Evolutionary conservation across 2,888 invertebrate species (phyloP).

Genomic region (Diaprepes abbreviatus): DNA sequence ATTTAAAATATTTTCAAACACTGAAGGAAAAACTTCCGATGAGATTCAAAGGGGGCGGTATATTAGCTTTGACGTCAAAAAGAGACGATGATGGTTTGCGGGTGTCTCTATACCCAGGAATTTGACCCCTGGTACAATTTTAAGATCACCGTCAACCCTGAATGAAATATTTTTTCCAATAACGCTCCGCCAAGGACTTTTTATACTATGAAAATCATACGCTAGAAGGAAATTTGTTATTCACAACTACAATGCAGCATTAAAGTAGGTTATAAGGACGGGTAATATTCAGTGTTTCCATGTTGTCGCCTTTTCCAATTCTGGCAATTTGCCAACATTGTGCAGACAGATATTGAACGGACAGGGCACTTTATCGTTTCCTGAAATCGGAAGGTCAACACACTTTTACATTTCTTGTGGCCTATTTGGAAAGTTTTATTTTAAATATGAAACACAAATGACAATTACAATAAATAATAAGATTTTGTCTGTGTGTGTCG

Average conservation of each 20-base stretch:
- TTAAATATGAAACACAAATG: slow-evolving; percentile 2
- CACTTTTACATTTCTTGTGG: slow-evolving; percentile 10
- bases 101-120: too few species aligned
- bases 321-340: slow-evolving; percentile 57
- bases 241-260: slow-evolving; percentile 20
- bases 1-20: too few species aligned
- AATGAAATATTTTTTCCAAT: too few species aligned
- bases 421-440: slow-evolving; percentile 16
- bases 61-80: too few species aligned
- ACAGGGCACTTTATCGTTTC: slow-evolving; percentile 27
- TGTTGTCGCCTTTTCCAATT: slow-evolving; percentile 21
- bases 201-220: too few species aligned
- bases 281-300: slow-evolving; percentile 31
- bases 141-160: too few species aligned
- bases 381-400: slow-evolving; percentile 23
- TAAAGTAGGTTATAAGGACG: slow-evolving; percentile 35
- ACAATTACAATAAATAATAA: background rate
- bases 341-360: slow-evolving; percentile 57
- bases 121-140: too few species aligned
- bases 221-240: background rate
- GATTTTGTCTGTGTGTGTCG: background rate
- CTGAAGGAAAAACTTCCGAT: too few species aligned
- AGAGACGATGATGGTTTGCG: too few species aligned
- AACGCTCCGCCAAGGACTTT: too few species aligned
- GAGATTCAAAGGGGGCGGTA: too few species aligned